Conservation (phyloP, 2,113 vertebrate genomes). For the Pterophyllum scalare region DNA sequence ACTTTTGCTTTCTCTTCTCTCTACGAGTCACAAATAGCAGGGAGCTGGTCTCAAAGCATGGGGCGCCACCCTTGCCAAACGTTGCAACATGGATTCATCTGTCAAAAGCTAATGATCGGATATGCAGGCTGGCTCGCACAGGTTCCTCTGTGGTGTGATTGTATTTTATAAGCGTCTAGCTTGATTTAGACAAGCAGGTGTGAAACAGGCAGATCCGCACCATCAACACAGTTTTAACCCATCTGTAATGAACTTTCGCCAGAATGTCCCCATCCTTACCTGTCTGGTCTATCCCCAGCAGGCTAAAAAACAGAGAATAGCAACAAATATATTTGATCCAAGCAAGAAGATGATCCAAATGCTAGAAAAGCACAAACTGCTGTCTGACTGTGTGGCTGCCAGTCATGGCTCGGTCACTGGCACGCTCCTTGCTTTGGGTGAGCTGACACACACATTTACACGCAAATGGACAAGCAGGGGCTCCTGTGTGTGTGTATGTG, state of each 20-base stretch:
- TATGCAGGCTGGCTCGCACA: neutral
- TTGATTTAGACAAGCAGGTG: neutral
- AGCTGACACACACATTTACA: constrained; percentile 62
- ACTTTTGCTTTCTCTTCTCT: constrained; percentile 1
- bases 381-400: constrained; percentile 33
- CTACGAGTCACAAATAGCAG: neutral
- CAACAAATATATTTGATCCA: constrained; percentile 51
- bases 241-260: neutral
- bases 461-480: constrained; percentile 45
- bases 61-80: neutral
- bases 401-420: constrained; percentile 48
- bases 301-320: neutral
- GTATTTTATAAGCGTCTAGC: neutral
- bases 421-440: constrained; percentile 2
- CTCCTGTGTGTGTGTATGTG: neutral
- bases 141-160: neutral
- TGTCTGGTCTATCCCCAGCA: constrained; percentile 32
- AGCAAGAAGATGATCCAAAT: constrained; percentile 40
- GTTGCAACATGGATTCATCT: neutral
- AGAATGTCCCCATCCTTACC: constrained; percentile 47
- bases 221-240: neutral
- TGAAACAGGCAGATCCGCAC: neutral
- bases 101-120: neutral
- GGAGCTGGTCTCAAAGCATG: neutral
- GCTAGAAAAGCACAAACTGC: constrained; percentile 32